These are phyloP conservation scores for Drosophila ambigua DNA, from an alignment of 1,140 invertebrate genomes.

Conservation along the genomic window DNA sequence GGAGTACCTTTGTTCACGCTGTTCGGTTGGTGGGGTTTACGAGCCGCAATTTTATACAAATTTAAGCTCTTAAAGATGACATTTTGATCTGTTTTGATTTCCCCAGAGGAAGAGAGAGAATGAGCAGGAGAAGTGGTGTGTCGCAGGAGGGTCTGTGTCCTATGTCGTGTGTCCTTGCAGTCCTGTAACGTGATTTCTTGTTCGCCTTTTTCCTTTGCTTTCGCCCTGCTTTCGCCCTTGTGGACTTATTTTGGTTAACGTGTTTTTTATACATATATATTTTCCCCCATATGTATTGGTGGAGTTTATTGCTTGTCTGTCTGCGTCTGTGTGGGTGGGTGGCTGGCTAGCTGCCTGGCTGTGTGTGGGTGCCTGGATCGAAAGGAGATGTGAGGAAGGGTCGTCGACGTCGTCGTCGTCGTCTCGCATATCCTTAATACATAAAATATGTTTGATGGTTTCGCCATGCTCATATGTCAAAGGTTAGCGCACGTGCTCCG, in stretches of 20 bases:
- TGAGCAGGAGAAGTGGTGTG: conserved; percentile 5
- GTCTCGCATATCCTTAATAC: conserved; percentile 75
- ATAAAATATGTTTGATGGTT: conserved; percentile 82
- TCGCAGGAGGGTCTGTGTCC: not conserved
- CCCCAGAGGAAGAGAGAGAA: conserved; percentile 51
- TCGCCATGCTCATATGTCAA: conserved; percentile 72
- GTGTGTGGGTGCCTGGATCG: not conserved
- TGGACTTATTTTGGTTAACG: conserved; percentile 54
- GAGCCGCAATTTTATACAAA: conserved; percentile 77
- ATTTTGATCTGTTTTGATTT: conserved; percentile 83
- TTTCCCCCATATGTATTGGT: conserved; percentile 24
- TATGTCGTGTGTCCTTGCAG: conserved; percentile 43
- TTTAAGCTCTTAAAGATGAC: conserved; percentile 83
- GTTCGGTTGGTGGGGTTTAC: conserved; percentile 51
- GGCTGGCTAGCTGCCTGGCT: not conserved
- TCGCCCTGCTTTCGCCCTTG: not conserved
- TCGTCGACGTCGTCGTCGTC: conserved; percentile 18
- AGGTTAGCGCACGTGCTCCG: conserved; percentile 79
- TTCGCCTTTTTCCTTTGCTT: conserved; percentile 1
- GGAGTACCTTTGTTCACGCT: conserved; percentile 53
- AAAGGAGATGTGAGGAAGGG: conserved; percentile 33
- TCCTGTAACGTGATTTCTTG: conserved; percentile 74
- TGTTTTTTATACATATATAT: conserved; percentile 56
- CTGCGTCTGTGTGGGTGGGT: conserved; percentile 12
- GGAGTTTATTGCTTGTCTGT: conserved; percentile 56